These are phyloP conservation scores for Dicerorhinus sumatrensis DNA, from an alignment of 2,113 vertebrate species.

Conservation along the genomic window DNA sequence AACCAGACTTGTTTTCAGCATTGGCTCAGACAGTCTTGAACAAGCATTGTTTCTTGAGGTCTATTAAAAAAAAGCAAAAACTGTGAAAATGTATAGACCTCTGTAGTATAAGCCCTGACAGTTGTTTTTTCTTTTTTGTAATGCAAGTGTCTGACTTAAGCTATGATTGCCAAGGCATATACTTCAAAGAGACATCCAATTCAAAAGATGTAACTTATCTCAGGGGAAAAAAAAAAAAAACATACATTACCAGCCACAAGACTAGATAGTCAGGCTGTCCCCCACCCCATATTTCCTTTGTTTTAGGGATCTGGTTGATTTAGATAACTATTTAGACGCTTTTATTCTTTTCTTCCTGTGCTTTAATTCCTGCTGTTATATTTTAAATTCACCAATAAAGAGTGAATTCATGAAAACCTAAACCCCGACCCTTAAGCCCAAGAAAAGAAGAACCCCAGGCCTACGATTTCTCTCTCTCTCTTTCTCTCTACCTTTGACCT, in stretches of 20 bases:
- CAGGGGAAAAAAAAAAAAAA: too few relatives aligned
- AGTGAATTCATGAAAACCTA: too few relatives aligned
- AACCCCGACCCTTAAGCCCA: too few relatives aligned
- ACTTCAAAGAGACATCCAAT: not conserved
- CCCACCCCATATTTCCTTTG: too few relatives aligned
- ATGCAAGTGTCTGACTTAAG: not conserved
- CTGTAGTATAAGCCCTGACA: not conserved
- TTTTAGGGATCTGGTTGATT: too few relatives aligned
- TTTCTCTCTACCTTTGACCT: too few relatives aligned
- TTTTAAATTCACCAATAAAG: too few relatives aligned
- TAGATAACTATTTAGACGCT: too few relatives aligned
- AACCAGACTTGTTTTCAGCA: not conserved
- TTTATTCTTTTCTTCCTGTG: too few relatives aligned
- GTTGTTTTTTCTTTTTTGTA: not conserved
- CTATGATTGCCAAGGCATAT: not conserved
- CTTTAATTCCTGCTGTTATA: too few relatives aligned
- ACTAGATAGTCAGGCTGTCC: not conserved
- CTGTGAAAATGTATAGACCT: not conserved
- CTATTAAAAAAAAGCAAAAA: not conserved
- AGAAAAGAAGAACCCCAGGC: too few relatives aligned
- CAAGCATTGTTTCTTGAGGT: not conserved
- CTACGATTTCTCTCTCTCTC: too few relatives aligned
- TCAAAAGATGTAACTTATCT: not conserved
- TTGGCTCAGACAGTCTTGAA: not conserved
- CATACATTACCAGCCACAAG: not conserved